A percentile compares a stretch with the other conserved stretches of the same genome.
phyloP scores from a whole-genome alignment of 1,140 invertebrate genomes.

The Diachasmimorpha longicaudata region DNA sequence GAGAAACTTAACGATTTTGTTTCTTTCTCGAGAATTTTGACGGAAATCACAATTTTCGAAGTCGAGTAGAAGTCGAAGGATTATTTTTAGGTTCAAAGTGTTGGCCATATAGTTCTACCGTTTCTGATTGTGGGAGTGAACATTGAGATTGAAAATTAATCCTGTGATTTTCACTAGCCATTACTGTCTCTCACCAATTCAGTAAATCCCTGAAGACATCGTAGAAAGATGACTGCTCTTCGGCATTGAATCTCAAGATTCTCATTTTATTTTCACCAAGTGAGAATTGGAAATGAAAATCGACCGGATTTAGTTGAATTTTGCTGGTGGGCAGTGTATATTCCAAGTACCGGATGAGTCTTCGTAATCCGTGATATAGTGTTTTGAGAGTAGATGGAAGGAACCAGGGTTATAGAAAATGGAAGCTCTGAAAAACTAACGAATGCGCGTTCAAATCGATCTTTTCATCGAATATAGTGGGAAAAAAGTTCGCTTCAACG shows the following conservation, averaged over 20 bases:
- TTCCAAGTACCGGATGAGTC: background rate
- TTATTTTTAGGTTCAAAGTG: too few species aligned
- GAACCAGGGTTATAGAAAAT: background rate
- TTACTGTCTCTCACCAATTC: background rate
- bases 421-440: background rate
- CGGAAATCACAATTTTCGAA: too few species aligned
- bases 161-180: background rate
- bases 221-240: background rate
- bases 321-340: background rate
- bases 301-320: background rate
- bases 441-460: background rate
- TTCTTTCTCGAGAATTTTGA: too few species aligned
- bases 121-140: too few species aligned
- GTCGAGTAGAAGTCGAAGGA: too few species aligned
- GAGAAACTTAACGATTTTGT: too few species aligned
- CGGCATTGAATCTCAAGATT: background rate
- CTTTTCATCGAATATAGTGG: background rate
- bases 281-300: background rate
- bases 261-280: background rate
- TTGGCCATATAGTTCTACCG: too few species aligned
- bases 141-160: too few species aligned
- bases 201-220: background rate
- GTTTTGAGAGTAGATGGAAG: background rate
- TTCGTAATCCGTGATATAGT: background rate
- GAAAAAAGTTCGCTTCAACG: background rate